Evolutionary conservation across 2,888 invertebrate genomes (phyloP).

Genomic region (Epinotia nisella): DNA sequence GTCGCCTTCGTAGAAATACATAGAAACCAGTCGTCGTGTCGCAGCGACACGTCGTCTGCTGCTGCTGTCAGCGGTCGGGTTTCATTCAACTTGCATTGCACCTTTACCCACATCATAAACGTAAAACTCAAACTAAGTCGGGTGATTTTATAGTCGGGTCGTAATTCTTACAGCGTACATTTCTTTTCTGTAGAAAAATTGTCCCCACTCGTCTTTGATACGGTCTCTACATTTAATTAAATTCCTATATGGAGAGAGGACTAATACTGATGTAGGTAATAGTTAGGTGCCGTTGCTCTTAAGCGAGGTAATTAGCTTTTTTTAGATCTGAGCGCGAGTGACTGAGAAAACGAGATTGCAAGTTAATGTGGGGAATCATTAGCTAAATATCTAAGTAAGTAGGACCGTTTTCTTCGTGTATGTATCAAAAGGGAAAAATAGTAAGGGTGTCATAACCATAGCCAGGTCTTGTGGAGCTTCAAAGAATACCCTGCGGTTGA

Average conservation of each 20-base stretch:
- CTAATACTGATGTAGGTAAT: constrained; percentile 46
- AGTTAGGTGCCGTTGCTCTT: constrained; percentile 41
- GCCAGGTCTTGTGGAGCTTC: constrained; percentile 51
- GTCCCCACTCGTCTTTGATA: constrained; percentile 51
- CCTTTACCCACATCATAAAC: constrained; percentile 3
- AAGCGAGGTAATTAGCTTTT: constrained; percentile 37
- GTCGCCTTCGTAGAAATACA: too few species aligned
- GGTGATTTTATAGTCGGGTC: constrained; percentile 46
- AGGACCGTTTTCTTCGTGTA: not conserved
- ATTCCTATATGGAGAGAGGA: constrained; percentile 56
- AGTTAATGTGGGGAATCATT: not conserved
- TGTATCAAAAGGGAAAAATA: constrained; percentile 47
- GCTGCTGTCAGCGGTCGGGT: too few species aligned
- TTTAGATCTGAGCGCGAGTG: constrained; percentile 1
- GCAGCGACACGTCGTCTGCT: too few species aligned
- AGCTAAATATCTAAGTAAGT: not conserved
- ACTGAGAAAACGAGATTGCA: not conserved
- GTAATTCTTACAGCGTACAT: constrained; percentile 47
- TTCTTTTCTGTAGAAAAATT: constrained; percentile 58
- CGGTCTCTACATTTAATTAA: constrained; percentile 63
- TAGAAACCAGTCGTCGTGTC: too few species aligned
- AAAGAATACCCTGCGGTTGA: constrained; percentile 58
- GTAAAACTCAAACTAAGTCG: constrained; percentile 25
- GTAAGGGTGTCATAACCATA: constrained; percentile 58
- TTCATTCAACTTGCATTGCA: too few species aligned